Conservation (phyloP, 1,140 invertebrate species). For the Euwallacea similis region DNA sequence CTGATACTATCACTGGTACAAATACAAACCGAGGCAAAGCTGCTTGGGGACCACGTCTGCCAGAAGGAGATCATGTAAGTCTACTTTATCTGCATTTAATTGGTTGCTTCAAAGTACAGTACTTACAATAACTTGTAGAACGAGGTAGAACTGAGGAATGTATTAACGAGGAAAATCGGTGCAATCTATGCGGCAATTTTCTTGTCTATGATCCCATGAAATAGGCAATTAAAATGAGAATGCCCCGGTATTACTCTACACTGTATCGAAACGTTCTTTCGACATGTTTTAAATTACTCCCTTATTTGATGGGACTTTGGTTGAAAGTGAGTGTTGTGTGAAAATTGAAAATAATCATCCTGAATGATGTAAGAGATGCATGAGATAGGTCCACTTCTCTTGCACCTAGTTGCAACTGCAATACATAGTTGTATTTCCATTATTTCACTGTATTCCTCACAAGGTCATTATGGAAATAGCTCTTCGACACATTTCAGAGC, state of each 20-base stretch:
- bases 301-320: neutral
- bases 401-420: too few species aligned
- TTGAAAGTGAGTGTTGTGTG: neutral
- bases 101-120: neutral
- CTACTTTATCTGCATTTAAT: neutral
- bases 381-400: too few species aligned
- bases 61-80: slow-evolving; percentile 56
- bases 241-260: neutral
- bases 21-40: slow-evolving; percentile 13
- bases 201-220: slow-evolving; percentile 19
- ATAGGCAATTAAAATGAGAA: slow-evolving; percentile 25
- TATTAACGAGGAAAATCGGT: slow-evolving; percentile 13
- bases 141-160: slow-evolving; percentile 6
- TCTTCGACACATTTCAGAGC: too few species aligned
- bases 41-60: slow-evolving; percentile 55
- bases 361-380: neutral
- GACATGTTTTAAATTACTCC: neutral
- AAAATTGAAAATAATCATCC: neutral
- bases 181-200: slow-evolving; percentile 18
- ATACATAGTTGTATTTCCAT: too few species aligned
- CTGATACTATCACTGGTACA: too few species aligned
- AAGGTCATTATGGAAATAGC: too few species aligned
- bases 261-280: slow-evolving; percentile 10
- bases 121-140: slow-evolving; percentile 1
- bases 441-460: too few species aligned